Conservation (phyloP, 2,797 vertebrate genomes). For the Melanotaenia maccullochi region DNA sequence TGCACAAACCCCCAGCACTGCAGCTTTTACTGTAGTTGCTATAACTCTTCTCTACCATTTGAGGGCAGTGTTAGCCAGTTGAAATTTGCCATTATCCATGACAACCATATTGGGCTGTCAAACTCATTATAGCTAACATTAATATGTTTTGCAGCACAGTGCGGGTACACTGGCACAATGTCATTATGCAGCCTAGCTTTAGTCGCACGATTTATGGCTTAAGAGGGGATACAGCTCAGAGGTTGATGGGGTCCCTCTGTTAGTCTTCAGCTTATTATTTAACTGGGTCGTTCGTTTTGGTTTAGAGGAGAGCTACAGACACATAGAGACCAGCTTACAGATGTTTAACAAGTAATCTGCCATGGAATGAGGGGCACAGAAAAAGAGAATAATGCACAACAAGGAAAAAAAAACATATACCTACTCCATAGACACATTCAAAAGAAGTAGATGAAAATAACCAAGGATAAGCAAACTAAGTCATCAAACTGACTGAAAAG, state of each 20-base stretch:
- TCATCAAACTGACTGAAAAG: slow-evolving; percentile 14
- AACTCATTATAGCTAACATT: slow-evolving; percentile 79
- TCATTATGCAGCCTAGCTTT: slow-evolving; percentile 79
- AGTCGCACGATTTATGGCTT: slow-evolving; percentile 79
- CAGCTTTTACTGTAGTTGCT: slow-evolving; percentile 59
- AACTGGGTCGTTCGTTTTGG: slow-evolving; percentile 75
- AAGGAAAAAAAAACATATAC: slow-evolving; percentile 25
- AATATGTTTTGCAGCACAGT: slow-evolving; percentile 80
- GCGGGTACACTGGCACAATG: slow-evolving; percentile 77
- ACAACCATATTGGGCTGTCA: slow-evolving; percentile 77
- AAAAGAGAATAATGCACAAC: slow-evolving; percentile 24
- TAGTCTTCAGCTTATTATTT: slow-evolving; percentile 79
- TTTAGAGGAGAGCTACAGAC: slow-evolving; percentile 58
- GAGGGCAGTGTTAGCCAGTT: slow-evolving; percentile 79
- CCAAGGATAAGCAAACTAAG: slow-evolving; percentile 13
- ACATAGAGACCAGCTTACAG: slow-evolving; percentile 41
- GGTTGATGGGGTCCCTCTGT: slow-evolving; percentile 79
- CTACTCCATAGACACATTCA: slow-evolving; percentile 16
- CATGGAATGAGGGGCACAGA: slow-evolving; percentile 13
- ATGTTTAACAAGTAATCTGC: slow-evolving; percentile 60
- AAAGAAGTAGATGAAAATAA: slow-evolving; percentile 27
- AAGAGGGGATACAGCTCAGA: slow-evolving; percentile 76
- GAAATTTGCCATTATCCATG: slow-evolving; percentile 32
- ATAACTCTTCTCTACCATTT: slow-evolving; percentile 64
- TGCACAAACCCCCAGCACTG: slow-evolving; percentile 42